These are phyloP conservation scores for Priocnemis perturbator DNA, from an alignment of 2,888 invertebrate genomes.

Conservation along the genomic window DNA sequence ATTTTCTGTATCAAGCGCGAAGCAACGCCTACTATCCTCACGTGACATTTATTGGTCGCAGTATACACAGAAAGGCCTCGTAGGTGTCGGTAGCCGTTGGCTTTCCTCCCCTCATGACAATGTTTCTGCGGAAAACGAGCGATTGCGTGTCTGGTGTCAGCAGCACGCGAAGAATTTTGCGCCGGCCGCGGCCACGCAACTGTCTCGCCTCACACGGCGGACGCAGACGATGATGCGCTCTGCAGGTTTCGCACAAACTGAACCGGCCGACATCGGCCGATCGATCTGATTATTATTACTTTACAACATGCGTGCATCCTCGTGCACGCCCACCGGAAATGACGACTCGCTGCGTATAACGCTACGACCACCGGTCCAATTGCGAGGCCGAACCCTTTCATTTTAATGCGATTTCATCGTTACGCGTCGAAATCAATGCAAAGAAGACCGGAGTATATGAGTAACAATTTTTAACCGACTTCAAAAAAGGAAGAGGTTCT, in stretches of 20 bases:
- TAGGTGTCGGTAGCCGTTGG: not conserved
- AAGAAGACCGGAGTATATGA: no score
- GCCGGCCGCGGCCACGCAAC: slow-evolving; percentile 31
- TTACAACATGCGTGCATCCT: slow-evolving; percentile 1
- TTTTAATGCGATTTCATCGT: no score
- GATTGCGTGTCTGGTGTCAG: slow-evolving; percentile 44
- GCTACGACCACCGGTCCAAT: no score
- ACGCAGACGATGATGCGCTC: slow-evolving; percentile 39
- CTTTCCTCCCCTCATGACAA: slow-evolving; percentile 10
- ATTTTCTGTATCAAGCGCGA: no score
- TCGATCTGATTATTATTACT: slow-evolving; percentile 41
- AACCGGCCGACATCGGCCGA: slow-evolving; percentile 26
- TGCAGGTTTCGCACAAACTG: slow-evolving; percentile 39
- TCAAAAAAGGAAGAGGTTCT: no score
- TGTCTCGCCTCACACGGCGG: slow-evolving; percentile 14
- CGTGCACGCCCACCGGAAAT: no score
- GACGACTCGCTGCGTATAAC: no score
- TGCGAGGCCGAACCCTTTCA: no score
- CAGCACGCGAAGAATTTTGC: slow-evolving; percentile 51
- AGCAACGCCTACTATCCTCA: not conserved
- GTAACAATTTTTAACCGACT: no score
- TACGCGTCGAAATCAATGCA: no score
- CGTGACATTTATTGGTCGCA: not conserved
- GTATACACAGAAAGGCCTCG: not conserved
- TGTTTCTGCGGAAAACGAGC: slow-evolving; percentile 39